A percentile compares a stretch with the other conserved stretches of the same genome.
phyloP scores from a whole-genome alignment of 2,888 invertebrate genomes.

The Erebia ligea region DNA sequence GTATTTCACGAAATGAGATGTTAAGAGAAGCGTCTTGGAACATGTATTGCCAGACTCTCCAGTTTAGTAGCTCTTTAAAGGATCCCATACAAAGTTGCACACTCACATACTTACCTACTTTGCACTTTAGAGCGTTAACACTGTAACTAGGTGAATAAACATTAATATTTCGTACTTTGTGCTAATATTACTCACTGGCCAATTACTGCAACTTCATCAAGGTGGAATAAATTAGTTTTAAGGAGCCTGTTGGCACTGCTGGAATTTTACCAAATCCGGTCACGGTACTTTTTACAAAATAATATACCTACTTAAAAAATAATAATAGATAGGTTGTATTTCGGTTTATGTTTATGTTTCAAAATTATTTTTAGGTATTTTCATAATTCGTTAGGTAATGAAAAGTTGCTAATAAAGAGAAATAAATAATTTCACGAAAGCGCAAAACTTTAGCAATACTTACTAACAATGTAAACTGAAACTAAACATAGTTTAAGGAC shows the following conservation, averaged over 20 bases:
- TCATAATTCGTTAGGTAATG: neutral
- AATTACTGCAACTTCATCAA: too few species aligned
- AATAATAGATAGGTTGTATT: too few species aligned
- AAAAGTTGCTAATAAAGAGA: neutral
- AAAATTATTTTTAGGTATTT: too few species aligned
- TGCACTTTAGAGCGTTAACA: slow-evolving; percentile 31
- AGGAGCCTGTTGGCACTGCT: too few species aligned
- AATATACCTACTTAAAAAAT: too few species aligned
- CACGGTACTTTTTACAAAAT: too few species aligned
- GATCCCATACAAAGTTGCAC: slow-evolving; percentile 27
- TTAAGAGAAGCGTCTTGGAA: slow-evolving; percentile 46
- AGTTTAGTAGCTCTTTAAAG: slow-evolving; percentile 40
- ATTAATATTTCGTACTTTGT: neutral
- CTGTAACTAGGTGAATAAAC: slow-evolving; percentile 16
- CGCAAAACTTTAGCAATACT: neutral
- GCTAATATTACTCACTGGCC: too few species aligned
- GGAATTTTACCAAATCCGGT: too few species aligned
- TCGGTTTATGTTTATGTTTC: too few species aligned
- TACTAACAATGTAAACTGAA: neutral
- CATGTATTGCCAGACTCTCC: slow-evolving; percentile 46
- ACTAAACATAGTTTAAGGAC: slow-evolving; percentile 5
- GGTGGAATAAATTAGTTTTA: too few species aligned
- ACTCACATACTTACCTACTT: slow-evolving; percentile 35
- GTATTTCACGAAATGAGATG: slow-evolving; percentile 59
- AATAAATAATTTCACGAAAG: neutral